Evolutionary conservation across 2,113 vertebrate species (phyloP), one percentile per base, ranked within the genome.

Genomic region (Polypterus bichir): DNA sequence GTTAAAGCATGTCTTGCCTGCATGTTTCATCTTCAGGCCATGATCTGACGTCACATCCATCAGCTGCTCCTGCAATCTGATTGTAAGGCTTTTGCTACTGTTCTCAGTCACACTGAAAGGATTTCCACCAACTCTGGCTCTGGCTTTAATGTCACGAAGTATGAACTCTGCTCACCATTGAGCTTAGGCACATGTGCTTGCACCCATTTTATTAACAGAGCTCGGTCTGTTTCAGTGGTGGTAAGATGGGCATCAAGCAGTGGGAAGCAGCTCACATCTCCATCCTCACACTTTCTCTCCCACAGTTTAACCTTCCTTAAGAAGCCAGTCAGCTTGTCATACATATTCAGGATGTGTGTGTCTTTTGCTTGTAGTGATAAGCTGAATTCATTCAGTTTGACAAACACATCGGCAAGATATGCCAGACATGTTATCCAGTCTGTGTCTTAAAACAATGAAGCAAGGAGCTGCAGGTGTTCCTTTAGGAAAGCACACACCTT

Each of bases 11-110:
- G 55, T 65, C 46, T 10, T 45, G 60, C 66, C 63, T 61, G 65
- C 48, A 53, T 47, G 6, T 49, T 66, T 63, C 45, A 70, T 71
- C 69, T 68, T 67, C 49, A 59, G 61, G 45, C 59, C 45, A 48
- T 56, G 65, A 64, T 69, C 62, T 47, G 59, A 67, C 45, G 65
- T 71, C 49, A 67, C 55, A 73, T 77, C 66, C 70, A 73, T 68
- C 71, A 71, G 58, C 65, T 70, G 63, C 58, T 71, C 52, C 52
- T 59, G 65, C 62, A 60, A 64, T 46, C 46, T 11, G 44, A 7
- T 48, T 27, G 27, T 27, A 27, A 27, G 27, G 27, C 27, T 27
- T 1, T 27, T 27, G 27, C 27, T 27, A 27, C 27, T 27, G 27
- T 27, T 27, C 27, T 27, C 27, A 27, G 27, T 27, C 27, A 27